Conservation (phyloP, 2,888 invertebrate genomes). For the Eilema depressum region DNA sequence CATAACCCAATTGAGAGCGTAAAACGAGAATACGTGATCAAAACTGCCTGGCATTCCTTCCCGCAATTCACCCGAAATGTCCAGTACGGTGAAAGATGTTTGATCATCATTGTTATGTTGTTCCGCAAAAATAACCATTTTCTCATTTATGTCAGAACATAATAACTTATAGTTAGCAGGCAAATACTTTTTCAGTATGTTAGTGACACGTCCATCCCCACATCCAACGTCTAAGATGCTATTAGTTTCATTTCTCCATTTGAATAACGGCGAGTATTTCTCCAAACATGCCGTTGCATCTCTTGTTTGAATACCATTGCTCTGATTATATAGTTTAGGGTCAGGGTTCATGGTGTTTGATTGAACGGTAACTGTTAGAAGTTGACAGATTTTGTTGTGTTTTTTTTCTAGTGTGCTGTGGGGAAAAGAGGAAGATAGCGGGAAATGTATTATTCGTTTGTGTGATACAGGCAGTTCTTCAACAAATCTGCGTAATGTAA, state of each 20-base stretch:
- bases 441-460: no score
- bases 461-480: no score
- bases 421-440: no score
- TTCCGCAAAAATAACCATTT: slow-evolving; percentile 90
- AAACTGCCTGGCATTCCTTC: slow-evolving; percentile 82
- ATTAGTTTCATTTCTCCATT: slow-evolving; percentile 80
- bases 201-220: slow-evolving; percentile 90
- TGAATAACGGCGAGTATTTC: slow-evolving; percentile 86
- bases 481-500: no score
- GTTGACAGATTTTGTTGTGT: no score
- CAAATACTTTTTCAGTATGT: slow-evolving; percentile 87
- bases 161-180: slow-evolving; percentile 82
- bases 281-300: slow-evolving; percentile 83
- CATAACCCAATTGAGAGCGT: slow-evolving; percentile 92
- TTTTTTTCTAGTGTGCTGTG: no score
- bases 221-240: slow-evolving; percentile 90
- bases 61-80: slow-evolving; percentile 86
- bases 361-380: no score
- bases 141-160: slow-evolving; percentile 90
- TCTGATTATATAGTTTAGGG: slow-evolving; percentile 89
- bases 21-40: slow-evolving; percentile 91
- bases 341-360: no score
- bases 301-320: slow-evolving; percentile 89
- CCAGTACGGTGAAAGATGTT: slow-evolving; percentile 84
- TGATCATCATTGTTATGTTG: slow-evolving; percentile 75